phyloP scores from a whole-genome alignment of 2,888 invertebrate species.

The Trissonchulus sp. region DNA sequence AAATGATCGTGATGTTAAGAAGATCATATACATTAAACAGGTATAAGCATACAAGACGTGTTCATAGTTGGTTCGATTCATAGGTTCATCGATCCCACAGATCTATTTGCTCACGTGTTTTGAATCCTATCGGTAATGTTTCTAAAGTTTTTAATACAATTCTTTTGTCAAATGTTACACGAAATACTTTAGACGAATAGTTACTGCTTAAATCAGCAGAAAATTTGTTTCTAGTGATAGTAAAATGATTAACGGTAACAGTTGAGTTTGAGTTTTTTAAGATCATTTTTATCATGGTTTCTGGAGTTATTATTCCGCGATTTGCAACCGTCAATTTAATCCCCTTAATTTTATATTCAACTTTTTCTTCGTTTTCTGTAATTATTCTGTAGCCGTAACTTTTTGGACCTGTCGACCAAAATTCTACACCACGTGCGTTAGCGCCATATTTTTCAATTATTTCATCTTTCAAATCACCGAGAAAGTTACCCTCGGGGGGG shows the following conservation, averaged over 20 bases:
- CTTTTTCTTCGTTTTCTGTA: background rate
- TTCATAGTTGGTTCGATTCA: no score
- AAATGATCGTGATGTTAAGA: no score
- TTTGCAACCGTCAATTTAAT: background rate
- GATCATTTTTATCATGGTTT: background rate
- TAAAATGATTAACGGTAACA: background rate
- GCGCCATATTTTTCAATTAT: background rate
- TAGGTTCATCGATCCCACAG: no score
- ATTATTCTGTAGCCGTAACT: constrained; percentile 1
- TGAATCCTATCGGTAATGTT: background rate
- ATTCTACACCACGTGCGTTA: background rate
- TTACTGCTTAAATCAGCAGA: background rate
- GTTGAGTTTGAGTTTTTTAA: background rate
- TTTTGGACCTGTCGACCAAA: background rate
- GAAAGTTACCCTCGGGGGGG: no score
- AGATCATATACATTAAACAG: no score
- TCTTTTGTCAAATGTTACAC: background rate
- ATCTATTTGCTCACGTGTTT: no score
- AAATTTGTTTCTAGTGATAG: background rate
- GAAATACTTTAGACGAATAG: background rate
- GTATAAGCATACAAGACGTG: no score
- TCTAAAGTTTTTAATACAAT: background rate
- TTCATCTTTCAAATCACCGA: no score
- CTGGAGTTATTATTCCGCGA: background rate
- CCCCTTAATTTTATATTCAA: background rate